Conservation (phyloP, 2,113 vertebrate genomes). For the Stomatorhinus ivindoensis region DNA sequence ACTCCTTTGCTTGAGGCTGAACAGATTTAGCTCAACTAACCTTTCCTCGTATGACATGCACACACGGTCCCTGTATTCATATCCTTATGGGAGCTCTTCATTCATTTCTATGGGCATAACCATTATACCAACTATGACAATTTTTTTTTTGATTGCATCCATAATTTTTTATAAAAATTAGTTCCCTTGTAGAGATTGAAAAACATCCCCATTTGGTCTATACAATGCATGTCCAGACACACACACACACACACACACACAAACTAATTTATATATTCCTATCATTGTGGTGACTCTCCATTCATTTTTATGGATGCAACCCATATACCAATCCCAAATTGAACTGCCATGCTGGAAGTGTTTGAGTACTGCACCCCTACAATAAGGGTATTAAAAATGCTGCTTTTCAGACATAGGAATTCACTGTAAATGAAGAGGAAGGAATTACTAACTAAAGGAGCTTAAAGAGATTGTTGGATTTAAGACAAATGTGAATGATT, state of each 20-base stretch:
- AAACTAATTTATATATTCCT: not conserved
- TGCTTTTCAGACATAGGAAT: not conserved
- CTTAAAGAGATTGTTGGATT: not conserved
- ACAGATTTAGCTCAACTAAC: too few relatives aligned
- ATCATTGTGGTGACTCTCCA: not conserved
- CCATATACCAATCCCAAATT: not conserved
- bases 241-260: not conserved
- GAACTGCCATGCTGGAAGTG: not conserved
- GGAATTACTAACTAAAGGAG: not conserved
- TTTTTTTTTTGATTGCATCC: not conserved
- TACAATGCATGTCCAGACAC: not conserved
- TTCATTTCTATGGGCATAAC: not conserved
- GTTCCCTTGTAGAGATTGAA: not conserved
- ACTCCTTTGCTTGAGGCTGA: too few relatives aligned
- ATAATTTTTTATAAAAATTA: not conserved
- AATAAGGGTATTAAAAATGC: not conserved
- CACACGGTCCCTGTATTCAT: not conserved
- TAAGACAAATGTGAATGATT: not conserved
- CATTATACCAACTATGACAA: not conserved
- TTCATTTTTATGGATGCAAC: not conserved
- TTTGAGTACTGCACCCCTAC: not conserved
- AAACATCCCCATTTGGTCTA: not conserved
- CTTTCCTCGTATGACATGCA: too few relatives aligned
- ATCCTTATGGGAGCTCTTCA: not conserved
- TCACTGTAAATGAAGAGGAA: not conserved